Base-by-base conservation (phyloP, 2,888 invertebrate species). In the Polyommatus iphigenia region DNA sequence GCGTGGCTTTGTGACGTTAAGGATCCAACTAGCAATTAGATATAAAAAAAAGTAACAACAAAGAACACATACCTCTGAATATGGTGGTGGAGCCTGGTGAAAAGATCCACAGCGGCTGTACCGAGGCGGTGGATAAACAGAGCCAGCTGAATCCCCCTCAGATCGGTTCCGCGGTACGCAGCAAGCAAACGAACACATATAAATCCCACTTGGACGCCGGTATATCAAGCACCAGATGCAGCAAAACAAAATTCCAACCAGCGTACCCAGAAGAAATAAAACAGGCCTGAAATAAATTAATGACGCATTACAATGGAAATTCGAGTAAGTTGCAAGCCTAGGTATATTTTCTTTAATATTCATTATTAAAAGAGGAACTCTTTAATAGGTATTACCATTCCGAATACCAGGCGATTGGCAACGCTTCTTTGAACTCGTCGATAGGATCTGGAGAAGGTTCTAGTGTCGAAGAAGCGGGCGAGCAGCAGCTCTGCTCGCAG, bases 81-180 rank as follows among this genome's bases (percentile, higher is more conserved):
- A 98, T 0, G 97, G 97, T 29, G 97, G 97, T 46, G 97, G 97
- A 2, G 96, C 96, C 87, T 97, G 97, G 85, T 97, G 97, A 87
- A 97, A 97, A 79, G 97, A 97, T 79, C 96, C 96, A 86, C 97
- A 97, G 86, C 97, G 96, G 87, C 97, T 97, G 88, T 97, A 98
- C 84, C 97, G 96, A 0, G 97, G 97, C 10, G 97, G 97, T 0
- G 96, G 96, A 89, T 97, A 97, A 85, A 97, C 96, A 0, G 97
- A 97, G 62, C 97, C 97, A 4, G 97, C 96, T 0, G 97, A 97
- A 87, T 97, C 97, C 41, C 96, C 96, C 84, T 97, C 97, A 0
- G 97, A 97, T 24, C 93, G 89, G 62, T 87, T 87, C 1, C 92
- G 88, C 3, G 93, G 92, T 78, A 90, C 86, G 84, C 94, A 94